Base-by-base conservation (phyloP, 2,113 vertebrate genomes). In the Sinocyclocheilus grahami region DNA sequence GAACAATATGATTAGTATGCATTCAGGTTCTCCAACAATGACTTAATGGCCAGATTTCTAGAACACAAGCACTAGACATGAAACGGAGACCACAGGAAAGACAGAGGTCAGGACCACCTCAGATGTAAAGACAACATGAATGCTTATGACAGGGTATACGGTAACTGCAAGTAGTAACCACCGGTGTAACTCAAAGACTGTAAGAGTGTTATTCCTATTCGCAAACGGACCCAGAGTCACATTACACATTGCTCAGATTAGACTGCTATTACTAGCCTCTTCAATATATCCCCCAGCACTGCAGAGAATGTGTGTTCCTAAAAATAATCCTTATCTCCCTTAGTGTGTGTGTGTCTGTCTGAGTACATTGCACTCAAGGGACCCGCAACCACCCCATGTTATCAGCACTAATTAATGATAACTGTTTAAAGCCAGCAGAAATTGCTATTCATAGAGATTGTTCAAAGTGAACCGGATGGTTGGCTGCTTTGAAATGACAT, bases 281-380 rank as follows among this genome's bases (percentile, higher is more conserved):
- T 85, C 81, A 78, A 81, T 88, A 82, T 80, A 75, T 48, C 51
- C 81, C 77, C 62, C 65, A 74, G 78, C 63, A 85, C 83, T 83
- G 82, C 24, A 33, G 24, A 85, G 83, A 83, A 86, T 89, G 83
- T 33, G 22, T 33, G 1, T 84, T 46, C 58, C 77, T 84, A 82
- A 90, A 89, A 91, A 90, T 90, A 90, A 72, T 81, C n/a, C 81
- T 86, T 89, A 86, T 86, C 83, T 69, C 51, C 4, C 22, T 46
- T 46, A 85, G 67, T 87, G 72, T 87, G 42, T 46, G 42, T 72
- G 16, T 77, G 69, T 42, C 58, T 71, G 48, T 33, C 1, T 83
- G 37, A 48, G 78, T 27, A 20, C 51, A 63, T 24, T 74, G 48
- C 53, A 78, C 83, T 85, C 37, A 27, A 79, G 60, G 24, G 53